These are phyloP conservation scores for Periplaneta americana DNA, from an alignment of 1,140 invertebrate species.

Conservation along the genomic window DNA sequence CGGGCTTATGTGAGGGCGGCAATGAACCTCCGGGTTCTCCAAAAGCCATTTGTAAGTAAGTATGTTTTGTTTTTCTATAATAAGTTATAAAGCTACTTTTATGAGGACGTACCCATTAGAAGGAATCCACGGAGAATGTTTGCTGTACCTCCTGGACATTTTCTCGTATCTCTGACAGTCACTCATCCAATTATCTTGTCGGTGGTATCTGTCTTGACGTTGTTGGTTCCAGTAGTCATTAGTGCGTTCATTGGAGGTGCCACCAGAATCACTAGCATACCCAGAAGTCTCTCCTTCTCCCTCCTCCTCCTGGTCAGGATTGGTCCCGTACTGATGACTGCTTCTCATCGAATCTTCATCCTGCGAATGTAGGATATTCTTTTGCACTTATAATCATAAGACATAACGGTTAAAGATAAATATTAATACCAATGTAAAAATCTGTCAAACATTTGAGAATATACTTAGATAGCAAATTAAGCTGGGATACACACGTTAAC, in stretches of 20 bases:
- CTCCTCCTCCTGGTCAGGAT: constrained; percentile 38
- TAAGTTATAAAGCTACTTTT: no score
- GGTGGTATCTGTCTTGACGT: neutral
- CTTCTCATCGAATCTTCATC: neutral
- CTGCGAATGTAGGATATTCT: neutral
- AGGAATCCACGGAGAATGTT: neutral
- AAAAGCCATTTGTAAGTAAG: no score
- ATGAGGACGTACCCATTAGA: no score
- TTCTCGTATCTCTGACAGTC: neutral
- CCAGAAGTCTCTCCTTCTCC: constrained; percentile 63
- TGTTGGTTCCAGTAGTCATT: neutral
- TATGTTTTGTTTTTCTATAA: no score
- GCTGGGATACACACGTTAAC: no score
- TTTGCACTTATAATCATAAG: neutral
- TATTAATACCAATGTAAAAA: no score
- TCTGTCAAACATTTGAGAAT: no score
- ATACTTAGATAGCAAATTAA: no score
- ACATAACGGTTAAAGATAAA: no score
- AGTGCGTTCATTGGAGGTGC: neutral
- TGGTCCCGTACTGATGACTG: neutral
- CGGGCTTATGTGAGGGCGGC: no score
- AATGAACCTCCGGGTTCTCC: no score
- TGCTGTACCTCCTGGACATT: neutral
- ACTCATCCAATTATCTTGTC: neutral
- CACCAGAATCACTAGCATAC: constrained; percentile 58